Base-by-base conservation (phyloP, 2,888 invertebrate genomes). In the Lampropteryx suffumata region DNA sequence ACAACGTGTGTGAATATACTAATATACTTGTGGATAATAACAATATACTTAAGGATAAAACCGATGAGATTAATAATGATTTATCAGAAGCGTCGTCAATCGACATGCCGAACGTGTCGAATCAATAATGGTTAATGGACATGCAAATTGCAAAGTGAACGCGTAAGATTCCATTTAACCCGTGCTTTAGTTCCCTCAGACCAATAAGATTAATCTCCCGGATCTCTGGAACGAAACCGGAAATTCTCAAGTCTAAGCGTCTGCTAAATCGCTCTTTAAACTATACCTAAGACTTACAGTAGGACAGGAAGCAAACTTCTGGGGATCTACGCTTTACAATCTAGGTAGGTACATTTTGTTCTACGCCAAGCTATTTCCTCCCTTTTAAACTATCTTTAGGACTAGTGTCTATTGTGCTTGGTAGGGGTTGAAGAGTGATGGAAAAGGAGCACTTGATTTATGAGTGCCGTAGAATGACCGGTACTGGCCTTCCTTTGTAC, bases 341-440 rank as follows among this genome's bases (percentile, higher is more conserved):
- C 66, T 78, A 72, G n/a, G n/a, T 80, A 72, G 70, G 71, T 77
- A 82, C 78, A 71, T 67, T 53, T 64, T 67, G 69, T 67, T 73
- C 83, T 87, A 87, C 78, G 79, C 79, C 81, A 87, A 86, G 84
- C 86, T 82, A 83, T 72, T 79, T 75, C 76, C 72, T 67, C 69
- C n/a, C 69, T 60, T 64, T 59, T 57, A 26, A 35, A 62, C 73
- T 71, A 72, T 69, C 64, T 63, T 63, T 64, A 69, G 63, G 67
- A 64, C 61, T 67, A 74, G 72, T 71, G 61, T 71, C 75, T 74
- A 69, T 63, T 68, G 78, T 82, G 81, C 76, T 76, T 70, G 58
- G 24, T 24, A 24, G 73, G 76, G 76, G 61, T 61, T 58, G 46
- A 75, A 78, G 76, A 71, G 66, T 55, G 54, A 52, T 61, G 57